Evolutionary conservation across 2,888 invertebrate species (phyloP).

Genomic region (Lasioglossum leucozonium): DNA sequence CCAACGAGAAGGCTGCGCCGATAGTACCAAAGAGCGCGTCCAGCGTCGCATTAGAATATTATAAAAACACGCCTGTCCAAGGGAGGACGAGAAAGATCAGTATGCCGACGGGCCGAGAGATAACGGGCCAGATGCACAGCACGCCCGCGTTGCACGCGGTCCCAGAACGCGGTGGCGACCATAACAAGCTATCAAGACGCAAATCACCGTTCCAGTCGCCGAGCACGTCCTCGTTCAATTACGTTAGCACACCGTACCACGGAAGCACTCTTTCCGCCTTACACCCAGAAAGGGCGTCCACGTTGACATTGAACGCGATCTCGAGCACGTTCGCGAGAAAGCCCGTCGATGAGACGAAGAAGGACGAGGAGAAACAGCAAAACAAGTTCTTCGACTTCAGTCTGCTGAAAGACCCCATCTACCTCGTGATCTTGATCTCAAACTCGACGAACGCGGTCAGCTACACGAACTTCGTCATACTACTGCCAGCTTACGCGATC

Average conservation of each 20-base stretch:
- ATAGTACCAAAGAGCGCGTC: conserved; percentile 87
- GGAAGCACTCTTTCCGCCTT: conserved; percentile 92
- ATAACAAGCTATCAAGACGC: conserved; percentile 72
- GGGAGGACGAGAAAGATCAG: conserved; percentile 87
- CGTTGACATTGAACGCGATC: conserved; percentile 90
- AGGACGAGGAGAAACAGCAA: conserved; percentile 79
- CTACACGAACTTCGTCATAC: conserved; percentile 93
- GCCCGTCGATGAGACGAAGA: conserved; percentile 75
- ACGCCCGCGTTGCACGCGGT: conserved; percentile 89
- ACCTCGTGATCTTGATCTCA: conserved; percentile 92
- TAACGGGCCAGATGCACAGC: conserved; percentile 87
- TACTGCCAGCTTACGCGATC: conserved; percentile 91
- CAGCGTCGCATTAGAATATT: conserved; percentile 88
- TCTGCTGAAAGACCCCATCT: conserved; percentile 91
- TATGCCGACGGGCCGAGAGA: conserved; percentile 86
- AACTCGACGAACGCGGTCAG: conserved; percentile 95
- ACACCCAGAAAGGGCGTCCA: conserved; percentile 91
- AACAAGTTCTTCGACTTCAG: conserved; percentile 91
- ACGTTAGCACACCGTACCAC: conserved; percentile 94
- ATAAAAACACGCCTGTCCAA: conserved; percentile 83
- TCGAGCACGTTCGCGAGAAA: conserved; percentile 86
- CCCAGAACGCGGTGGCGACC: conserved; percentile 87
- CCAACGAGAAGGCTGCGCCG: conserved; percentile 71
- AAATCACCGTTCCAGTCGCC: conserved; percentile 88
- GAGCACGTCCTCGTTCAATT: conserved; percentile 93